Evolutionary conservation across 2,888 invertebrate species (phyloP), one percentile per base, ranked within the genome.

Genomic region (Odontothrips loti): DNA sequence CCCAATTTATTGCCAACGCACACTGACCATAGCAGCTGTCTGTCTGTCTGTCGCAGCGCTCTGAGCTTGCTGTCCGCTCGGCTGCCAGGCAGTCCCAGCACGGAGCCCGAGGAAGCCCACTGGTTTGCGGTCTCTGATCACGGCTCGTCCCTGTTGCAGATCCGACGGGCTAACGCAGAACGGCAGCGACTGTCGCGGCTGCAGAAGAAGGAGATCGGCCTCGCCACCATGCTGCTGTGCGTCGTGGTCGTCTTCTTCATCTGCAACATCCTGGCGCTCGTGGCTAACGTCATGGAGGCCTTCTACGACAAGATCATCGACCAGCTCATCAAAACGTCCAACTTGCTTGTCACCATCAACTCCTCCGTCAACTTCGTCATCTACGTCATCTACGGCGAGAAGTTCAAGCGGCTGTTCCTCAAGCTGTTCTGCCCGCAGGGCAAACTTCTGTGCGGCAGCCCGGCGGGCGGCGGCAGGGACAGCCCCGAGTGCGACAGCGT

Each of bases 361-460:
- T 97, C 97, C 86, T 97, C 97, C 86, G 96, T 98, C 83, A 99
- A 99, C 89, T 98, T 99, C 87, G 93, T 99, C 84, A 97, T 99
- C 85, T 99, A 99, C 89, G 97, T 98, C 84, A 97, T 97, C 84
- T 98, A 98, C 87, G 98, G 98, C 1, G 96, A 98, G 87, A 98
- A 98, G 87, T 98, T 98, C 89, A 95, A 96, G 87, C 90, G 95
- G 83, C 92, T 96, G 84, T 96, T 96, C 87, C 88, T 95, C 84
- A 90, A 93, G 87, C 90, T 94, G 87, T 94, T 94, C 89, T 94
- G 94, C 88, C 92, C 92, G 84, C 88, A 90, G 79, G 88, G 89
- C 23, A 82, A 84, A 15, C 63, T 80, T 23, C 78, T 83, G 75
- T 83, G 82, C 75, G 85, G 89, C 81, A 87, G 88, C 82, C 87